Conservation (phyloP, 2,113 vertebrate species). For the Heterochromis multidens region DNA sequence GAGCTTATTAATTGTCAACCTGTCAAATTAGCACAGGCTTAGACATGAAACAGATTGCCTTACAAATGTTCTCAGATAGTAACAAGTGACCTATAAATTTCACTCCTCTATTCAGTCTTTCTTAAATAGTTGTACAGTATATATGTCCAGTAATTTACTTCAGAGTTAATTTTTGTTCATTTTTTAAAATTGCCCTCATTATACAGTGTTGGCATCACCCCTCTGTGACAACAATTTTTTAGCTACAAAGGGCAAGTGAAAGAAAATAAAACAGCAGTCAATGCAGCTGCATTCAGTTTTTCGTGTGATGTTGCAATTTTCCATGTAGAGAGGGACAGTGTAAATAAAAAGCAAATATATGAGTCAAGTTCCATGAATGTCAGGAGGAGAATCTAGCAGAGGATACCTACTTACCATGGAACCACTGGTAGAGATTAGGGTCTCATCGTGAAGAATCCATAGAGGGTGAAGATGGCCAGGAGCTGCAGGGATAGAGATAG, state of each 20-base stretch:
- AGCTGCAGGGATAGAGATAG: slow-evolving; percentile 62
- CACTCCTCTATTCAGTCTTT: slow-evolving; percentile 10
- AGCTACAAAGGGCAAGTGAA: slow-evolving; percentile 18
- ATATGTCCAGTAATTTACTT: slow-evolving; percentile 38
- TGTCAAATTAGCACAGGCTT: slow-evolving; percentile 48
- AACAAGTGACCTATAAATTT: slow-evolving; percentile 27
- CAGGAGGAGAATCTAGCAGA: slow-evolving; percentile 4
- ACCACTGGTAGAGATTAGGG: slow-evolving; percentile 64
- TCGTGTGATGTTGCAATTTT: slow-evolving; percentile 20
- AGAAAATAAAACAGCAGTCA: slow-evolving; percentile 10
- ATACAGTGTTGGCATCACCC: slow-evolving; percentile 28
- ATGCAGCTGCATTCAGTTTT: slow-evolving; percentile 36
- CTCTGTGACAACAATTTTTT: slow-evolving; percentile 4
- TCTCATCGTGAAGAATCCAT: slow-evolving; percentile 58
- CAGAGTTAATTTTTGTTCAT: slow-evolving; percentile 23
- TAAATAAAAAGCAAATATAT: slow-evolving; percentile 1
- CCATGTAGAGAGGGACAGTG: background rate
- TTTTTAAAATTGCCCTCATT: slow-evolving; percentile 35
- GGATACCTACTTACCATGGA: slow-evolving; percentile 56
- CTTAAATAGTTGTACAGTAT: background rate
- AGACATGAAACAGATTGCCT: slow-evolving; percentile 57
- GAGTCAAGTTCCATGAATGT: slow-evolving; percentile 32
- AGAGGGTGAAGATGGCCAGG: slow-evolving; percentile 64
- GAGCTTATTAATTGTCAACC: slow-evolving; percentile 52
- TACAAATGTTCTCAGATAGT: slow-evolving; percentile 33